Evolutionary conservation across 2,888 invertebrate genomes (phyloP).

Genomic region (Agelastica alni): DNA sequence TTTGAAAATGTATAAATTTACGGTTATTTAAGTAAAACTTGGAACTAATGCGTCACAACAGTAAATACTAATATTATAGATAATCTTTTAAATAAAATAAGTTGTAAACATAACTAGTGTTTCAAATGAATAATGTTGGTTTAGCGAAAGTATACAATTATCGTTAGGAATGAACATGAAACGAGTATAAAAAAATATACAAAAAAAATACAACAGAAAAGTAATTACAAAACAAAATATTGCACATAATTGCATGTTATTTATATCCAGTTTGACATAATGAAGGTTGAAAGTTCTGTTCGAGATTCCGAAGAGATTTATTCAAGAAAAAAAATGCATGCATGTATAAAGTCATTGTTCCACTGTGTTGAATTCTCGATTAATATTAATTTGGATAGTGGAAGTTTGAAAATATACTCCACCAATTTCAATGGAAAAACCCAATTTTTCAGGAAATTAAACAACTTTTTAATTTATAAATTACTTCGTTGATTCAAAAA

Average conservation of each 20-base stretch:
- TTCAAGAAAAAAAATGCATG: constrained; percentile 7
- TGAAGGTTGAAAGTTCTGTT: constrained; percentile 27
- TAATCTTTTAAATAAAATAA: constrained; percentile 35
- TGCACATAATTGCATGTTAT: constrained; percentile 37
- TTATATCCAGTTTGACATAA: constrained; percentile 29
- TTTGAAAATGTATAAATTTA: background rate
- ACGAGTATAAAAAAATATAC: constrained; percentile 39
- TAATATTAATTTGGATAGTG: constrained; percentile 3
- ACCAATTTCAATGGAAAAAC: too few species aligned
- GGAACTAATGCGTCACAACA: constrained; percentile 30
- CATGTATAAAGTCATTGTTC: constrained; percentile 4
- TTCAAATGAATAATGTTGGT: constrained; percentile 39
- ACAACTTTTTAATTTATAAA: too few species aligned
- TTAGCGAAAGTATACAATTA: constrained; percentile 47
- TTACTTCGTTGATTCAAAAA: too few species aligned
- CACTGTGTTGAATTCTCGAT: background rate
- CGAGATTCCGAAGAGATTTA: constrained; percentile 8
- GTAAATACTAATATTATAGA: constrained; percentile 32
- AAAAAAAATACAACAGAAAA: constrained; percentile 36
- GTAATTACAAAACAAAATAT: constrained; percentile 38
- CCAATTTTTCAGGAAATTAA: too few species aligned
- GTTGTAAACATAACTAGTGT: constrained; percentile 38
- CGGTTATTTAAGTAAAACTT: constrained; percentile 30
- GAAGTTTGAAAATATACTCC: constrained; percentile 5
- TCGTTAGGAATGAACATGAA: constrained; percentile 33